Evolutionary conservation across 2,113 vertebrate genomes (phyloP).

Genomic region (Hemicordylus capensis): DNA sequence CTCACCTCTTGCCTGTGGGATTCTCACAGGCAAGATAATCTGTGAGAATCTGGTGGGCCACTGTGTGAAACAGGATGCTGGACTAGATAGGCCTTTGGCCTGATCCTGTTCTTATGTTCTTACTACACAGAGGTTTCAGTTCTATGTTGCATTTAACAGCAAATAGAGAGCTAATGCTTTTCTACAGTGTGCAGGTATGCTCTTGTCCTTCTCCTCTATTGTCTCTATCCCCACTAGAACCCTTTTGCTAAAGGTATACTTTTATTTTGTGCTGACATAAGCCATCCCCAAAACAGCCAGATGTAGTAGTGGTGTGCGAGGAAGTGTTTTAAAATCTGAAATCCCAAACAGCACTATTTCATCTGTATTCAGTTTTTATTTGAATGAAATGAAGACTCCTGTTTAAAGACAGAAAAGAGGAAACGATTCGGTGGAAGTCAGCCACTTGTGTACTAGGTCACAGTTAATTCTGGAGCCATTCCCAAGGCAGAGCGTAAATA

Average conservation of each 20-base stretch:
- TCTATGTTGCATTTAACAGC: too few species aligned
- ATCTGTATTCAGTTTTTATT: not conserved
- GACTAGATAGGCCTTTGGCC: too few species aligned
- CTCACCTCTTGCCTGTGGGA: too few species aligned
- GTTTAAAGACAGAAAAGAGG: not conserved
- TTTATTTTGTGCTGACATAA: too few species aligned
- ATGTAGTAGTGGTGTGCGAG: not conserved
- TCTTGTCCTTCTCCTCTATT: not conserved
- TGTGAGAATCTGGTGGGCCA: too few species aligned
- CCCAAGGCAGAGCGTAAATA: not conserved
- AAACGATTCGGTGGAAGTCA: not conserved
- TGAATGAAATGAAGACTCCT: not conserved
- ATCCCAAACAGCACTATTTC: not conserved
- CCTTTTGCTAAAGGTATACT: too few species aligned
- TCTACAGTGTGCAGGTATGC: not conserved
- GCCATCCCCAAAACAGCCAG: not conserved
- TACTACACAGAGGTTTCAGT: not conserved
- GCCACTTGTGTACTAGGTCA: not conserved
- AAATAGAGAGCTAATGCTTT: too few species aligned
- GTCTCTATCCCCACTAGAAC: not conserved
- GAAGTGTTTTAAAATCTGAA: not conserved
- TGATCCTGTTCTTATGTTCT: too few species aligned
- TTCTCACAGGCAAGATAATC: too few species aligned
- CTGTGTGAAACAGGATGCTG: too few species aligned
- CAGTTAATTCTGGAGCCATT: not conserved